phyloP scores from a whole-genome alignment of 2,888 invertebrate species.

The Gandaritis pyraliata region DNA sequence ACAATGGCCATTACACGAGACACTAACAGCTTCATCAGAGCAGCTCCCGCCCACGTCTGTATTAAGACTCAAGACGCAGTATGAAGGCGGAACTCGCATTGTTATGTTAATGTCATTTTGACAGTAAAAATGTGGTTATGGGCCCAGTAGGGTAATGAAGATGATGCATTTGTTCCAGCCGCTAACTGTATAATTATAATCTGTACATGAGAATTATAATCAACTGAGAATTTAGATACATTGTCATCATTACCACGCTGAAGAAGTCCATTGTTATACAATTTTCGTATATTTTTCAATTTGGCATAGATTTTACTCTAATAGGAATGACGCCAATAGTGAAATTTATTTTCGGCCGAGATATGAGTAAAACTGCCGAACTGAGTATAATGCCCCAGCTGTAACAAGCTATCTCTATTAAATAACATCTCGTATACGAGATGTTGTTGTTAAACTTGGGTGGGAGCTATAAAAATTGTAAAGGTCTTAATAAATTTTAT shows the following conservation, averaged over 20 bases:
- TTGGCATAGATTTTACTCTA: no score
- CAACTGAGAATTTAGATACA: not conserved
- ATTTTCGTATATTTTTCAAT: no score
- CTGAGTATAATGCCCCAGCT: no score
- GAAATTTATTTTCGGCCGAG: no score
- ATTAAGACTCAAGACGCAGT: constrained; percentile 45
- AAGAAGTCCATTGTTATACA: not conserved
- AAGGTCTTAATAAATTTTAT: constrained; percentile 6
- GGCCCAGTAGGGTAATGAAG: constrained; percentile 33
- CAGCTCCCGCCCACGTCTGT: constrained; percentile 45
- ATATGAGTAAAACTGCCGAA: no score
- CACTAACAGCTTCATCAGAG: constrained; percentile 37
- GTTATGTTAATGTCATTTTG: constrained; percentile 50
- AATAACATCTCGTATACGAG: no score
- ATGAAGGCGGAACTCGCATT: constrained; percentile 50
- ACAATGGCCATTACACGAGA: constrained; percentile 11
- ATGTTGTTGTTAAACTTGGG: no score
- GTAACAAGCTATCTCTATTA: no score
- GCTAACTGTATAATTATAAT: not conserved
- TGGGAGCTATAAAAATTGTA: not conserved
- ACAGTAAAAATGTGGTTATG: constrained; percentile 33
- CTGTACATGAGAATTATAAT: no score
- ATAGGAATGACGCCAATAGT: no score
- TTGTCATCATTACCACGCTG: not conserved
- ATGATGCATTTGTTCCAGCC: constrained; percentile 26